phyloP scores from a whole-genome alignment of 1,140 invertebrate species.

The Penaeus chinensis region DNA sequence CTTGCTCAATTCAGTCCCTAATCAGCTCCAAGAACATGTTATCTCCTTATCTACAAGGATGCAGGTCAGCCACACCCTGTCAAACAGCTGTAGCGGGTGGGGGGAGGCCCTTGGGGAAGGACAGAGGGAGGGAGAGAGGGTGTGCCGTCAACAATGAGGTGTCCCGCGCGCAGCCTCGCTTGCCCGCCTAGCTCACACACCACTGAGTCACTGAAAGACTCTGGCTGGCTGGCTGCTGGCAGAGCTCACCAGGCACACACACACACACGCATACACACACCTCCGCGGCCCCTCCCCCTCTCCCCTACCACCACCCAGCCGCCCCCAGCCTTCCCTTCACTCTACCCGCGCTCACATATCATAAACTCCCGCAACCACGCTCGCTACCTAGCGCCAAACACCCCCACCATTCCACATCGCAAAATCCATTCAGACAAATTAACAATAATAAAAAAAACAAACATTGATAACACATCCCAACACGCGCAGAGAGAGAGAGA shows the following conservation, averaged over 20 bases:
- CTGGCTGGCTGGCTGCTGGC: neutral
- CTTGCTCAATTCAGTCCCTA: too few species aligned
- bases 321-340: neutral
- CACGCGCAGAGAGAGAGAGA: too few species aligned
- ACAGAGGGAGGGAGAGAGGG: neutral
- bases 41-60: neutral
- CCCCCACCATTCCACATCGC: too few species aligned
- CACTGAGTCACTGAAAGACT: neutral
- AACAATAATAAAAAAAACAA: neutral
- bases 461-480: too few species aligned
- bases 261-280: conserved; percentile 11
- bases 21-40: too few species aligned
- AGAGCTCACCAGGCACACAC: neutral
- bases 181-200: too few species aligned
- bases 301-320: neutral
- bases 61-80: too few species aligned
- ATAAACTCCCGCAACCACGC: neutral
- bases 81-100: neutral
- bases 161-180: too few species aligned
- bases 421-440: neutral
- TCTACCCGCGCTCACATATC: neutral
- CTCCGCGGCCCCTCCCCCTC: neutral
- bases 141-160: neutral
- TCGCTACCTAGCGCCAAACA: too few species aligned
- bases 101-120: neutral